Conservation (phyloP, 1,140 invertebrate species). For the Patella vulgata region DNA sequence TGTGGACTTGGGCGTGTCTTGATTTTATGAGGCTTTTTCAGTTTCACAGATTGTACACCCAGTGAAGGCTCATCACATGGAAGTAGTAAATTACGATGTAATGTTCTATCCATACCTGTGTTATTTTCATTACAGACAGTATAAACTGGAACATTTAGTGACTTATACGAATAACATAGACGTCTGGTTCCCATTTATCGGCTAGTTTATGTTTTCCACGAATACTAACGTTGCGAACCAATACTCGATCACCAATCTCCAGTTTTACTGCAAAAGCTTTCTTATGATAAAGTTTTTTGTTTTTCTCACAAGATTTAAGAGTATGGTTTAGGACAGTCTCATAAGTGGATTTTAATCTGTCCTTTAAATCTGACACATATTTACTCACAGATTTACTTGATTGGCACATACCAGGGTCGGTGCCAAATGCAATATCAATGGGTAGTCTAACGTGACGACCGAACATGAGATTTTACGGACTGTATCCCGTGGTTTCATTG, state of each 20-base stretch:
- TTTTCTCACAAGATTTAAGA: not conserved
- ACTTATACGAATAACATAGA: constrained; percentile 13
- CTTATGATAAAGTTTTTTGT: constrained; percentile 16
- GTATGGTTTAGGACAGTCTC: not conserved
- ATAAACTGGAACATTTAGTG: constrained; percentile 26
- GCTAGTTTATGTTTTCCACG: constrained; percentile 23
- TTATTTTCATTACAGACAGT: constrained; percentile 12
- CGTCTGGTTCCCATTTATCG: constrained; percentile 21
- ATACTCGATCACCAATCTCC: constrained; percentile 25
- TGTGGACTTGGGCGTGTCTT: too few relatives aligned
- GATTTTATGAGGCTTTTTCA: too few relatives aligned
- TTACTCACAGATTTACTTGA: not conserved
- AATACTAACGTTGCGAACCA: constrained; percentile 15
- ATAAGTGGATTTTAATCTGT: constrained; percentile 12
- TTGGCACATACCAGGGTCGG: too few relatives aligned
- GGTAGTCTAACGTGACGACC: constrained; percentile 23
- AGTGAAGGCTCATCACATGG: constrained; percentile 1
- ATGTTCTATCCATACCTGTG: not conserved
- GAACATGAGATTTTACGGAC: constrained; percentile 26
- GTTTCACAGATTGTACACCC: too few relatives aligned
- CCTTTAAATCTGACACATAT: constrained; percentile 7
- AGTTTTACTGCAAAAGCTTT: constrained; percentile 13
- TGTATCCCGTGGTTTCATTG: constrained; percentile 14
- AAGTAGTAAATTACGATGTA: constrained; percentile 30
- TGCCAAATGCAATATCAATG: constrained; percentile 13